Base-by-base conservation (phyloP, 2,888 invertebrate species). In the Timema podura region DNA sequence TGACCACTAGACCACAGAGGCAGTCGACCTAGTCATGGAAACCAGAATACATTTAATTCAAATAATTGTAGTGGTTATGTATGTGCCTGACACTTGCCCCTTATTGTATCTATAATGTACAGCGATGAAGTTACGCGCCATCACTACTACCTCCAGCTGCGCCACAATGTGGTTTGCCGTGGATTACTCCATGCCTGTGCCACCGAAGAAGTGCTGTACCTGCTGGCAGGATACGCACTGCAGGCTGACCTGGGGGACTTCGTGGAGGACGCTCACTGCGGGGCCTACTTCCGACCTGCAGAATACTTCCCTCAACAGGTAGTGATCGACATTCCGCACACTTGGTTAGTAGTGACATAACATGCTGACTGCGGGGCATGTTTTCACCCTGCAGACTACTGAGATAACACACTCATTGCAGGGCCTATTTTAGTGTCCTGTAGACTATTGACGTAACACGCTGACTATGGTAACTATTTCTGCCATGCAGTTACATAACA, bases 101-200 rank as follows among this genome's bases (percentile, higher is more conserved):
- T 51, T 51, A 13, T 13, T n/a, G 11, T 51, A 13, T n/a, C 13
- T 13, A 51, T 51, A 16, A 10, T 68, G 65, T 64, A 15, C 65
- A 87, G 89, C 82, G 96, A 97, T 85, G 95, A 95, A 79, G 88
- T 92, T 76, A 94, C 96, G 69, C 87, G 95, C 72, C 94, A 95
- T 81, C 91, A 96, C 80, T 98, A 98, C 83, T 98, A 96, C 84
- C 86, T 95, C 77, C 98, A 98, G 84, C 84, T 98, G 80, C 91
- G 95, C 74, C 91, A 94, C 83, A 98, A 98, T 84, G 85, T 89
- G 71, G 82, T 87, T 72, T 83, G 83, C 79, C 79, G 83, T 78
- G 82, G 82, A 64, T 65, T 81, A 79, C 72, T 83, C 69, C 82
- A 82, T 75, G 87, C 90, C 74, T 86, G 88, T 73, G 86, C 88